Evolutionary conservation across 2,113 vertebrate genomes (phyloP).

Genomic region (Gasterosteus aculeatus): DNA sequence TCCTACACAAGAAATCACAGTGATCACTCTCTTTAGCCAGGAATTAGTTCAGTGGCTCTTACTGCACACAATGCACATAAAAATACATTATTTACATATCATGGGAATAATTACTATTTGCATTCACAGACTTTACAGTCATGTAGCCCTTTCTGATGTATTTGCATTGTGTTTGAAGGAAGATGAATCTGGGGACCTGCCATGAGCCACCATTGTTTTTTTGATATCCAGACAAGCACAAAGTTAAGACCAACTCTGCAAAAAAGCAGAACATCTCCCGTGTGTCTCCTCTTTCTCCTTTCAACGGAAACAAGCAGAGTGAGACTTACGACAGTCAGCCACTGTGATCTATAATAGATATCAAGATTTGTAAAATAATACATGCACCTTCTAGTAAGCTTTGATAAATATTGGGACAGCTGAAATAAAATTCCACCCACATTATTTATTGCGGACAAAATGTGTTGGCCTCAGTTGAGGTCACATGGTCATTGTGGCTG

Average conservation of each 20-base stretch:
- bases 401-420: conserved; percentile 22
- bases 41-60: conserved; percentile 40
- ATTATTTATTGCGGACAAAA: conserved; percentile 44
- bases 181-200: conserved; percentile 52
- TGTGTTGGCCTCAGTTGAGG: conserved; percentile 50
- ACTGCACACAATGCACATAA: conserved; percentile 22
- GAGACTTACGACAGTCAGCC: conserved; percentile 54
- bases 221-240: conserved; percentile 61
- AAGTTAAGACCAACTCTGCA: conserved; percentile 45
- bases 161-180: conserved; percentile 43
- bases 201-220: conserved; percentile 59
- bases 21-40: conserved; percentile 46
- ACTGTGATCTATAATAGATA: conserved; percentile 58
- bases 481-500: conserved; percentile 52
- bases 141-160: conserved; percentile 39
- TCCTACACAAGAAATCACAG: conserved; percentile 54
- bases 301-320: conserved; percentile 54
- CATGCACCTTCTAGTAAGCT: conserved; percentile 41
- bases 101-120: conserved; percentile 19
- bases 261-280: conserved; percentile 63
- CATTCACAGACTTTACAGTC: not conserved
- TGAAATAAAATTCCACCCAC: conserved; percentile 5
- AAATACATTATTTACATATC: conserved; percentile 52
- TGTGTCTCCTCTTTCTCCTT: conserved; percentile 53
- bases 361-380: conserved; percentile 51